Evolutionary conservation across 2,888 invertebrate species (phyloP).

Genomic region (Drosophila mimica): DNA sequence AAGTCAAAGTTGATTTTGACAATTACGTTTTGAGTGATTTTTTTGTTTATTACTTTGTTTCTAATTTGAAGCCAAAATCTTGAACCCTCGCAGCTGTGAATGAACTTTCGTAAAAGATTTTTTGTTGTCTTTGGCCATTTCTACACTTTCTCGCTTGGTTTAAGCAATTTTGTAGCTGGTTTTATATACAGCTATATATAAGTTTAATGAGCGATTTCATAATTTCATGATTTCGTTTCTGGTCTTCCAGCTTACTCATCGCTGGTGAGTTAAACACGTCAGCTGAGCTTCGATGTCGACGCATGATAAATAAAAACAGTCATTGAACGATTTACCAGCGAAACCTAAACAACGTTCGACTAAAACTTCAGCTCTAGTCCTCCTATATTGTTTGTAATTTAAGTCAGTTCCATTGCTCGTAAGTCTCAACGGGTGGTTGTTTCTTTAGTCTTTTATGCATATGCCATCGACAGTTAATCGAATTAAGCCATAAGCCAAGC

Average conservation of each 20-base stretch:
- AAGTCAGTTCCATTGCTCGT: constrained; percentile 7
- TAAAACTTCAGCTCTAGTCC: constrained; percentile 39
- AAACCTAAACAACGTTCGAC: constrained; percentile 49
- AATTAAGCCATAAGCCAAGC: constrained; percentile 17
- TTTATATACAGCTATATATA: constrained; percentile 15
- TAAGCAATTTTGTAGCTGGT: constrained; percentile 11
- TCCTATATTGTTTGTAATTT: constrained; percentile 29
- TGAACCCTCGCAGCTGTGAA: constrained; percentile 42
- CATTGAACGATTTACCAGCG: constrained; percentile 31
- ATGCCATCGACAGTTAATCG: constrained; percentile 19
- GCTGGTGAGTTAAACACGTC: constrained; percentile 39
- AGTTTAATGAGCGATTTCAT: constrained; percentile 39
- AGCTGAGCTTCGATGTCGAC: constrained; percentile 31
- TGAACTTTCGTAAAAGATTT: constrained; percentile 45
- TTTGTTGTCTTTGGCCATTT: constrained; percentile 19
- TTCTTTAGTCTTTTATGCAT: constrained; percentile 14
- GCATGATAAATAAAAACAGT: constrained; percentile 31
- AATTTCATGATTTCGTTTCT: constrained; percentile 33
- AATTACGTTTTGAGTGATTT: constrained; percentile 12
- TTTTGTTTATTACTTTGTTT: constrained; percentile 23
- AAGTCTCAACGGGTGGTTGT: constrained; percentile 28
- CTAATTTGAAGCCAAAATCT: constrained; percentile 17
- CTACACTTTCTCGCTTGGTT: constrained; percentile 37
- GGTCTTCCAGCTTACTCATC: constrained; percentile 40
- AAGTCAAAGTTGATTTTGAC: constrained; percentile 25